phyloP scores from a whole-genome alignment of 2,888 invertebrate genomes.

The Nomada fucata region DNA sequence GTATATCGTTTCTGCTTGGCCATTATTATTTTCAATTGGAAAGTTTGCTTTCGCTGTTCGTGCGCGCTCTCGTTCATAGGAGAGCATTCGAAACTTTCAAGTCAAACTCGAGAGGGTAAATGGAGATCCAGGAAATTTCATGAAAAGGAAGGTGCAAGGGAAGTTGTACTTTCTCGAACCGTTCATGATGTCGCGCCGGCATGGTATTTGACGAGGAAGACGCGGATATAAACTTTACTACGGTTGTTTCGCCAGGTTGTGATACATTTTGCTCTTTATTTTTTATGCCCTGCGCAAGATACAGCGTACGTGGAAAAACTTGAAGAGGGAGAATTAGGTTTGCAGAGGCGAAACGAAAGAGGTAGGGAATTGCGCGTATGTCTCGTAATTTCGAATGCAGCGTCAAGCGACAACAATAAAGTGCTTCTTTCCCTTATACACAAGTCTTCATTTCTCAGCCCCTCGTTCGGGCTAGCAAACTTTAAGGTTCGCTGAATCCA shows the following conservation, averaged over 20 bases:
- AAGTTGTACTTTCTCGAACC: slow-evolving; percentile 22
- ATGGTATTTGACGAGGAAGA: slow-evolving; percentile 18
- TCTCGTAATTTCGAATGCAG: slow-evolving; percentile 4
- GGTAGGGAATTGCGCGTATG: slow-evolving; percentile 12
- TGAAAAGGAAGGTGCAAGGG: slow-evolving; percentile 20
- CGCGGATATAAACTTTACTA: slow-evolving; percentile 7
- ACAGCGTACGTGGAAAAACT: neutral
- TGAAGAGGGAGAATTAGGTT: slow-evolving; percentile 16
- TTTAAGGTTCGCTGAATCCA: slow-evolving; percentile 21
- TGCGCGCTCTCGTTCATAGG: neutral
- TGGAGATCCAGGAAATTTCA: slow-evolving; percentile 25
- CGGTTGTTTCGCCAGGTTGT: neutral
- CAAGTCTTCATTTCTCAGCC: slow-evolving; percentile 33
- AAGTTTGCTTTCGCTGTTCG: slow-evolving; percentile 8
- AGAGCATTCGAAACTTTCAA: slow-evolving; percentile 11
- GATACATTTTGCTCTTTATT: neutral
- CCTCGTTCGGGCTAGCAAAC: neutral
- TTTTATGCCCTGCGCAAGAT: no score
- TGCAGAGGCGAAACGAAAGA: slow-evolving; percentile 8
- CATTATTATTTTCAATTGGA: slow-evolving; percentile 26
- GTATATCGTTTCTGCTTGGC: neutral
- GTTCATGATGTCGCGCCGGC: neutral
- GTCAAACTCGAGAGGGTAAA: slow-evolving; percentile 5
- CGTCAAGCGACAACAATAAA: slow-evolving; percentile 41
- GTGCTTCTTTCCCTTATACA: slow-evolving; percentile 42